Percentiles rank a stretch among this genome's conserved stretches.
These are phyloP conservation scores for Pampus argenteus DNA, from an alignment of 2,797 vertebrate genomes.

Conservation along the genomic window DNA sequence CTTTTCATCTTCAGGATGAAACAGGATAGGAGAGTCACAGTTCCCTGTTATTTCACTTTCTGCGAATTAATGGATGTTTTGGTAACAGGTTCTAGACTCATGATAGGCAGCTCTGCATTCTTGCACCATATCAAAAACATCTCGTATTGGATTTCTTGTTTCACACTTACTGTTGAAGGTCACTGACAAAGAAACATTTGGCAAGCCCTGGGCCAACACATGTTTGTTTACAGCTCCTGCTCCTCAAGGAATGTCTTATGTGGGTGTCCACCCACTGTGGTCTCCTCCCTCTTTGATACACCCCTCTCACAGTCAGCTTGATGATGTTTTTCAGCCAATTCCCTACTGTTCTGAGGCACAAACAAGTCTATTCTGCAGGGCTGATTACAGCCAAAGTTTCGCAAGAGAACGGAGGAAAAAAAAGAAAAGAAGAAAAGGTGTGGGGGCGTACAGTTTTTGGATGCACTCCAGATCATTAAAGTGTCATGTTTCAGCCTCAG, in stretches of 20 bases:
- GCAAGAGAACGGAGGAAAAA: conserved; percentile 39
- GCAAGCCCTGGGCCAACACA: conserved; percentile 27
- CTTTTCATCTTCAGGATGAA: too few species aligned
- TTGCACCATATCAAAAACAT: neutral
- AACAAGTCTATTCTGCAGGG: conserved; percentile 68
- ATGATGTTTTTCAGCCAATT: conserved; percentile 62
- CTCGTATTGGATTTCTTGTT: neutral
- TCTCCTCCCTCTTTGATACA: conserved; percentile 50
- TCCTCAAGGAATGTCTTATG: conserved; percentile 72
- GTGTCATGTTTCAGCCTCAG: conserved; percentile 76
- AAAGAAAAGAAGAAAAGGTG: conserved; percentile 42
- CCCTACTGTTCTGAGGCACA: conserved; percentile 60
- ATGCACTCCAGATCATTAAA: conserved; percentile 78
- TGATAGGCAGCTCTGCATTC: neutral
- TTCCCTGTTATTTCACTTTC: neutral
- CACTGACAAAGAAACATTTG: conserved; percentile 17
- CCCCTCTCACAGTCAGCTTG: conserved; percentile 55
- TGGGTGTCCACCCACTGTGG: conserved; percentile 63
- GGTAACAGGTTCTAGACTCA: too few species aligned
- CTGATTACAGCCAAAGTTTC: conserved; percentile 61
- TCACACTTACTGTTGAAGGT: neutral
- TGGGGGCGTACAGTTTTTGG: conserved; percentile 65
- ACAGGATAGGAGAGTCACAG: too few species aligned
- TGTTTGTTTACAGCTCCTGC: conserved; percentile 62
- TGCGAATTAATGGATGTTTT: neutral